phyloP scores from a whole-genome alignment of 2,113 vertebrate genomes.

The Neogale vison region DNA sequence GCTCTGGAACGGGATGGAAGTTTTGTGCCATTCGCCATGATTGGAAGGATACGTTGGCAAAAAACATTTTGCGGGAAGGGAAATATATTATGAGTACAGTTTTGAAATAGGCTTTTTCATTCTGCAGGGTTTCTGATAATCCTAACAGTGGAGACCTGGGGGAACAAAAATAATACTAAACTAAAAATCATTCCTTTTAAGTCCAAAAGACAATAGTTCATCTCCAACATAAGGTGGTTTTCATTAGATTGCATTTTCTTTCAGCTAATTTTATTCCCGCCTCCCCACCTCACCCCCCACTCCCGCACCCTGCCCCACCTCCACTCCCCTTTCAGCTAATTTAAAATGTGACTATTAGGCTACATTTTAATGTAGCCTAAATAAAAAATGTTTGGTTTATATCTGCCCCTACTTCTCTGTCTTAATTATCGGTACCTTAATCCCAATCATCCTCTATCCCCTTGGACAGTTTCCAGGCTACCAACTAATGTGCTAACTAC shows the following conservation, averaged over 20 bases:
- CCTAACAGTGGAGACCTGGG: neutral
- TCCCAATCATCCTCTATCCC: neutral
- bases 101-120: neutral
- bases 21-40: neutral
- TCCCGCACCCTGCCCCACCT: neutral
- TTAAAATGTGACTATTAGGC: neutral
- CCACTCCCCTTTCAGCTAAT: neutral
- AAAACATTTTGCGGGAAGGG: neutral
- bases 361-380: neutral
- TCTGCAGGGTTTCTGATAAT: neutral
- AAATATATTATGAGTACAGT: neutral
- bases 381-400: neutral
- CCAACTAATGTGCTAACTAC: neutral
- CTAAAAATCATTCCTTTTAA: neutral
- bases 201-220: neutral
- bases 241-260: neutral
- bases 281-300: neutral
- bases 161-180: neutral
- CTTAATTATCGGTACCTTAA: neutral
- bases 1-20: neutral
- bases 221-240: neutral
- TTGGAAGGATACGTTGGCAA: neutral
- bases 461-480: neutral
- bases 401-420: neutral
- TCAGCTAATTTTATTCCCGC: neutral